Conservation (phyloP, 2,797 vertebrate genomes). For the Anabas testudineus region DNA sequence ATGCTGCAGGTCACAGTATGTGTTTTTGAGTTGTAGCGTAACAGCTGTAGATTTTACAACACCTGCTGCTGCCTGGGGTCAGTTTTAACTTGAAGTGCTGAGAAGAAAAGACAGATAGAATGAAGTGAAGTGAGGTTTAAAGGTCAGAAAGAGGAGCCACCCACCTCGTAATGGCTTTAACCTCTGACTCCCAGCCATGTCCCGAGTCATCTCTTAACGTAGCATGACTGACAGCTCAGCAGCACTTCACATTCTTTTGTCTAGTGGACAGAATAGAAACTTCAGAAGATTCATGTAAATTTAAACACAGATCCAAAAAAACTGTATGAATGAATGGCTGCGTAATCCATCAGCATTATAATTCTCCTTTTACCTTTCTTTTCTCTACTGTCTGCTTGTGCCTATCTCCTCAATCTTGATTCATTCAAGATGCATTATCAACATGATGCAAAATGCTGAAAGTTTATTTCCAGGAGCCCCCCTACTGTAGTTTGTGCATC, state of each 20-base stretch:
- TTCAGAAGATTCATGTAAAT: background rate
- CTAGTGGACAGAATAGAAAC: conserved; percentile 11
- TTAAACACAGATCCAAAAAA: conserved; percentile 12
- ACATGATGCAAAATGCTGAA: conserved; percentile 58
- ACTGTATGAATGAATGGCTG: background rate
- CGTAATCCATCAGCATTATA: background rate
- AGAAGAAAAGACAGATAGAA: conserved; percentile 58
- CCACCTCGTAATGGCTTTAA: conserved; percentile 86
- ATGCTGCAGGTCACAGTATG: background rate
- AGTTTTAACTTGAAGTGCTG: conserved; percentile 35
- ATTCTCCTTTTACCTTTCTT: background rate
- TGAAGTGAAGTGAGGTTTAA: conserved; percentile 58
- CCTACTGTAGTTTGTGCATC: conserved; percentile 42
- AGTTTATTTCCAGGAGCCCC: conserved; percentile 58
- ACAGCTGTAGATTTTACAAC: conserved; percentile 11
- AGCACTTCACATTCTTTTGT: conserved; percentile 63
- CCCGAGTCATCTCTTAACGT: conserved; percentile 72
- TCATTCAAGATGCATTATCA: conserved; percentile 50
- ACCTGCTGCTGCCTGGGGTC: conserved; percentile 49
- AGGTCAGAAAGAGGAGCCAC: conserved; percentile 78
- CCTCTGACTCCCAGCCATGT: conserved; percentile 75
- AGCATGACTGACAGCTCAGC: conserved; percentile 69
- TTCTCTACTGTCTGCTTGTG: background rate
- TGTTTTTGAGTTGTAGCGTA: conserved; percentile 4
- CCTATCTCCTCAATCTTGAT: background rate